A percentile compares a stretch with the other conserved stretches of the same genome.
These are phyloP conservation scores for Halocaridina rubra DNA, from an alignment of 2,888 invertebrate species.

Conservation along the genomic window DNA sequence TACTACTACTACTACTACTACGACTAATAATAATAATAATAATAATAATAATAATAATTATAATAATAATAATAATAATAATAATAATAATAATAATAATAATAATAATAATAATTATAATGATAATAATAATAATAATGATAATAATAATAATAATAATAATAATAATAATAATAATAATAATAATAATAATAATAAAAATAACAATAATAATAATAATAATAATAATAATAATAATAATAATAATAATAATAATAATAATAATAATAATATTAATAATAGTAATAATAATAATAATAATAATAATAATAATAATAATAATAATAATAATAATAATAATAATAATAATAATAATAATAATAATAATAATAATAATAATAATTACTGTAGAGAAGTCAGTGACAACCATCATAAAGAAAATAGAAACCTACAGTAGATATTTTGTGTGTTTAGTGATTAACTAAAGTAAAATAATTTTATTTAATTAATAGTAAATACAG, in stretches of 20 bases:
- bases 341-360: background rate
- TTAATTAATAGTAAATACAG: too few relatives aligned
- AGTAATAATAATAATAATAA: background rate
- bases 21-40: background rate
- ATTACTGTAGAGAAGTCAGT: too few relatives aligned
- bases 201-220: background rate
- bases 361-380: background rate
- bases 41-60: background rate
- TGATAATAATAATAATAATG: background rate
- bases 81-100: background rate
- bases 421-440: too few relatives aligned
- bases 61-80: background rate
- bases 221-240: background rate
- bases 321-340: background rate
- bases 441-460: too few relatives aligned
- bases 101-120: background rate
- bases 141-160: background rate
- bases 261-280: background rate
- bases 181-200: background rate
- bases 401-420: too few relatives aligned
- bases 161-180: background rate
- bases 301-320: background rate
- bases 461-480: too few relatives aligned
- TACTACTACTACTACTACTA: background rate
- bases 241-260: background rate